phyloP scores from a whole-genome alignment of 2,797 vertebrate species.

The Oreochromis grahami region DNA sequence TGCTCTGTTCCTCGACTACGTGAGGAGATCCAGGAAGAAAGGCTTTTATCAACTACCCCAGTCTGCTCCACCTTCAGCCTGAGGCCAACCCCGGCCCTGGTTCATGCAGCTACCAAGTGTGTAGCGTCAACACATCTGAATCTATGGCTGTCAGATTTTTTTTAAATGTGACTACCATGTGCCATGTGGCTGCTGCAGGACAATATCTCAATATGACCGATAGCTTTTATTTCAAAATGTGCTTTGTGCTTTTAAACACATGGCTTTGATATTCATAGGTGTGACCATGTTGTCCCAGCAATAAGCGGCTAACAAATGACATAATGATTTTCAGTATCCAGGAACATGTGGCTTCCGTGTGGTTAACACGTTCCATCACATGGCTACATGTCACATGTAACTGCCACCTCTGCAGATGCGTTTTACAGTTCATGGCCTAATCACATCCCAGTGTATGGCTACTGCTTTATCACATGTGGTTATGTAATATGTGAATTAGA shows the following conservation, averaged over 20 bases:
- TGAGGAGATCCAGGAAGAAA: slow-evolving; percentile 68
- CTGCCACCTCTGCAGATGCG: neutral
- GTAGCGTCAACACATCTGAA: neutral
- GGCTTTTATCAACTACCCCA: slow-evolving; percentile 71
- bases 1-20: slow-evolving; percentile 43
- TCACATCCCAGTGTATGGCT: neutral
- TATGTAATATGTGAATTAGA: neutral
- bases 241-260: neutral
- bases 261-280: neutral
- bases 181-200: neutral
- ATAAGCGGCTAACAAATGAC: neutral
- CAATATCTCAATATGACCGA: neutral
- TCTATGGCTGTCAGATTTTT: neutral
- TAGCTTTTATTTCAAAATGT: neutral
- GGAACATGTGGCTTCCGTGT: neutral
- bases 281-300: neutral
- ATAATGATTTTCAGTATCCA: neutral
- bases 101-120: neutral
- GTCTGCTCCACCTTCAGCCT: slow-evolving; percentile 20
- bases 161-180: neutral
- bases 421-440: neutral
- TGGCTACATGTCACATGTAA: neutral
- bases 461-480: neutral
- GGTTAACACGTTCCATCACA: neutral
- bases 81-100: neutral